These are phyloP conservation scores for Idaea dimidiata DNA, from an alignment of 2,888 invertebrate species.

Conservation along the genomic window DNA sequence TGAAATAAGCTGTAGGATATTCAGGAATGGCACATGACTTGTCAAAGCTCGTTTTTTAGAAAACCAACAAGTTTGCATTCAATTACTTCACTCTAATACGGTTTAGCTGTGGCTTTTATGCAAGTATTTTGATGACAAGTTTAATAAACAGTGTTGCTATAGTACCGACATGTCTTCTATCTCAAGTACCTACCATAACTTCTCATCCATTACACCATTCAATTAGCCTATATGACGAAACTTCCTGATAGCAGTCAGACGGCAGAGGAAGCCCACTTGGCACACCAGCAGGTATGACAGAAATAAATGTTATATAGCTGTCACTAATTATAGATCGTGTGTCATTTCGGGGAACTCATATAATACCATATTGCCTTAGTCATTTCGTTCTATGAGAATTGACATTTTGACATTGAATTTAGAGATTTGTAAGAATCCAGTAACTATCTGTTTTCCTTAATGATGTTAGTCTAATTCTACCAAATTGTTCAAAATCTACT, in stretches of 20 bases:
- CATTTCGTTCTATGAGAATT: background rate
- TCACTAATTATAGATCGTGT: constrained; percentile 35
- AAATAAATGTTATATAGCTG: constrained; percentile 34
- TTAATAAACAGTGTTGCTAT: background rate
- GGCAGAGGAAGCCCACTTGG: constrained; percentile 48
- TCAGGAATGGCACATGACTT: no score
- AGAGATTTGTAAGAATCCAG: no score
- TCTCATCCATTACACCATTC: constrained; percentile 5
- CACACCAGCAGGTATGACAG: constrained; percentile 34
- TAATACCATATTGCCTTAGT: constrained; percentile 2
- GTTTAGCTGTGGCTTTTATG: no score
- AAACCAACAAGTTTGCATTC: no score
- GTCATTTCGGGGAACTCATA: constrained; percentile 36
- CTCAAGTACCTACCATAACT: constrained; percentile 13
- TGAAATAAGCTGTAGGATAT: no score
- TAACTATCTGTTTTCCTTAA: no score
- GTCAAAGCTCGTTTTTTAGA: no score
- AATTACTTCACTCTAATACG: no score
- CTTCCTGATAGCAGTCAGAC: constrained; percentile 46
- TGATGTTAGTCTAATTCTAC: no score
- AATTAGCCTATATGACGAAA: constrained; percentile 46
- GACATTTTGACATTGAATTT: background rate
- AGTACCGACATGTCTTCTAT: background rate
- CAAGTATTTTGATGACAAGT: no score
- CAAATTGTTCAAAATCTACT: no score